Evolutionary conservation across 2,888 invertebrate species (phyloP).

Genomic region (Eupeodes luniger): DNA sequence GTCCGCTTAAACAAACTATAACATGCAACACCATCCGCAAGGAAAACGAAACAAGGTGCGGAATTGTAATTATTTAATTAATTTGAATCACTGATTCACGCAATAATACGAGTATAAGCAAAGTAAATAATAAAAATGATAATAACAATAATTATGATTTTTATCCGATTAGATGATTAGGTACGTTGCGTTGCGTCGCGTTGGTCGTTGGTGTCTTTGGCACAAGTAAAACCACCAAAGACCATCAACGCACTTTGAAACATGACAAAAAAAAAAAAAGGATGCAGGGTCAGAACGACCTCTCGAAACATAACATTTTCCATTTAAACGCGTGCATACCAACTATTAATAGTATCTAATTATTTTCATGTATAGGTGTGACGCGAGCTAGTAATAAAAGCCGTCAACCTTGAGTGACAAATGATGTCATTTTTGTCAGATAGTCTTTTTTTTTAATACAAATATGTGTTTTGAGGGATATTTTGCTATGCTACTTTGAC

Average conservation of each 20-base stretch:
- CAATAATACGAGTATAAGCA: slow-evolving; percentile 45
- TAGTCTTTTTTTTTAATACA: slow-evolving; percentile 26
- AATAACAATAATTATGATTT: slow-evolving; percentile 84
- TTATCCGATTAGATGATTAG: slow-evolving; percentile 82
- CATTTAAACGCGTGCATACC: slow-evolving; percentile 60
- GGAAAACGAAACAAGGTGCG: slow-evolving; percentile 62
- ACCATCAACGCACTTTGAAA: slow-evolving; percentile 50
- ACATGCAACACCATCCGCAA: slow-evolving; percentile 35
- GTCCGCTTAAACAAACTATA: slow-evolving; percentile 20
- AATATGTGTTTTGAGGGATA: not conserved
- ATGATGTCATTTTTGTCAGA: slow-evolving; percentile 72
- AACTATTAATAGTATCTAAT: slow-evolving; percentile 74
- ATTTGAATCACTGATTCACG: slow-evolving; percentile 76
- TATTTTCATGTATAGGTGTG: slow-evolving; percentile 69
- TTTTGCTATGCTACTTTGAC: not conserved
- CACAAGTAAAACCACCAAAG: slow-evolving; percentile 34
- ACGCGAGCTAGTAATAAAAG: slow-evolving; percentile 57
- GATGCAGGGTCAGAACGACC: slow-evolving; percentile 36
- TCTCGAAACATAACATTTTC: slow-evolving; percentile 48
- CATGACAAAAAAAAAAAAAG: slow-evolving; percentile 9
- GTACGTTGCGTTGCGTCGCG: not conserved
- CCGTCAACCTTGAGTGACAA: slow-evolving; percentile 71
- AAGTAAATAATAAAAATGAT: slow-evolving; percentile 81
- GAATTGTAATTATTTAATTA: slow-evolving; percentile 76
- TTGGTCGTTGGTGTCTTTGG: slow-evolving; percentile 27